Percentiles rank a stretch among this genome's conserved stretches.
phyloP scores from a whole-genome alignment of 1,140 invertebrate species.

The Reticulitermes speratus region DNA sequence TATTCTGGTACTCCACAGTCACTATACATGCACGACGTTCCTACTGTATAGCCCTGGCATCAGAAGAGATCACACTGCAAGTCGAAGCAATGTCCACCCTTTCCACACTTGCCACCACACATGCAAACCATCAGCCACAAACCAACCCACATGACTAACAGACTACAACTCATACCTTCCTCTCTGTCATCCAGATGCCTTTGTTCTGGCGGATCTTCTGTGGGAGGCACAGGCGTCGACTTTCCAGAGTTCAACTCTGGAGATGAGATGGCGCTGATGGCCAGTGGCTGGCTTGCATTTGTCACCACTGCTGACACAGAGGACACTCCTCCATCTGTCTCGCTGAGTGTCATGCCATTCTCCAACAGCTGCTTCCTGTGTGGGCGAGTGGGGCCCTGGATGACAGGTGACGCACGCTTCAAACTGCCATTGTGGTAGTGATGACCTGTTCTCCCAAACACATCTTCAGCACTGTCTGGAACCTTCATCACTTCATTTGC shows the following conservation, averaged over 20 bases:
- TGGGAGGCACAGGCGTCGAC: background rate
- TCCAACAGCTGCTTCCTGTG: constrained; percentile 38
- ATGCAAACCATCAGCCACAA: constrained; percentile 5
- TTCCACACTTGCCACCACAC: background rate
- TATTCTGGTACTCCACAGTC: no score
- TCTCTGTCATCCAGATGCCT: constrained; percentile 14
- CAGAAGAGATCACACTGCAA: background rate
- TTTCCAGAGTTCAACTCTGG: constrained; percentile 20
- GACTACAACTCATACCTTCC: constrained; percentile 10
- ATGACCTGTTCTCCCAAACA: background rate
- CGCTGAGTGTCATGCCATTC: background rate
- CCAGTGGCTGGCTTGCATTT: constrained; percentile 22
- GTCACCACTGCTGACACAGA: constrained; percentile 22
- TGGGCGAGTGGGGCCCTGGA: constrained; percentile 43
- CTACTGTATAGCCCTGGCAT: no score
- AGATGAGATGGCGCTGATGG: constrained; percentile 24
- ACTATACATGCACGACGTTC: no score
- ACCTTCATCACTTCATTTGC: background rate
- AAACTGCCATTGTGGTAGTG: constrained; percentile 32
- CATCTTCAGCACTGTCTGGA: background rate
- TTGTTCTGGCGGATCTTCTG: background rate
- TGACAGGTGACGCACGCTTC: constrained; percentile 46
- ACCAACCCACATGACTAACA: background rate
- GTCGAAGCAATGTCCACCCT: background rate
- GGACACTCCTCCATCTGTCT: background rate